These are phyloP conservation scores for Molossus alvarezi DNA, from an alignment of 2,797 vertebrate genomes.

Conservation along the genomic window DNA sequence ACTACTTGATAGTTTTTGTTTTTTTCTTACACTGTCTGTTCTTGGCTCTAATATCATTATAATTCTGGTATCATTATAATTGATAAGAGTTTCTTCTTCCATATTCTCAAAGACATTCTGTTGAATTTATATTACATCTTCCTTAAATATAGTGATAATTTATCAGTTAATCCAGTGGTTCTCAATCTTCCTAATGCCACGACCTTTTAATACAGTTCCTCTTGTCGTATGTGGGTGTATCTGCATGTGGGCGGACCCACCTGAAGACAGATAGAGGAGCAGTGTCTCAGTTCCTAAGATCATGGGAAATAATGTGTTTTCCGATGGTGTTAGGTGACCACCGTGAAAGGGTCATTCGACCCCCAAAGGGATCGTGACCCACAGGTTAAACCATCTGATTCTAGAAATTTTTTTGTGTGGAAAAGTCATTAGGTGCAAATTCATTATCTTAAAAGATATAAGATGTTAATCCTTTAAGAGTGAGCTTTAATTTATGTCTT, in stretches of 20 bases:
- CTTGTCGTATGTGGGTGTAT: too few species aligned
- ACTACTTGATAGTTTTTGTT: neutral
- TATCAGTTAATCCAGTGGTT: neutral
- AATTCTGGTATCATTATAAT: neutral
- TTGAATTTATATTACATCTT: neutral
- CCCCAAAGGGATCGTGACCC: too few species aligned
- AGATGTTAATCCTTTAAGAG: neutral
- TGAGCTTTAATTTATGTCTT: neutral
- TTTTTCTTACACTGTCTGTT: neutral
- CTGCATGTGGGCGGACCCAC: too few species aligned
- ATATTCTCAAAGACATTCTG: neutral
- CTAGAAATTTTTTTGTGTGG: neutral
- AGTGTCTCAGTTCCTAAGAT: too few species aligned
- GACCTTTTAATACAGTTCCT: too few species aligned
- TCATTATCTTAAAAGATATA: constrained; percentile 4
- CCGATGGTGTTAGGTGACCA: too few species aligned
- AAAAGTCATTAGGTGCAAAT: constrained; percentile 11
- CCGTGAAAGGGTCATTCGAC: too few species aligned
- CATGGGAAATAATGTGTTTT: too few species aligned
- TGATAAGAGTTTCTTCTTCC: neutral
- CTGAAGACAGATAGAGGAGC: too few species aligned
- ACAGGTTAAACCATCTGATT: neutral
- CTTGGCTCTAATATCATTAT: neutral
- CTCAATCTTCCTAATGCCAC: too few species aligned
- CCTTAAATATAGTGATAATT: neutral